These are phyloP conservation scores for Diadophis punctatus DNA, from an alignment of 2,113 vertebrate species.

Conservation along the genomic window DNA sequence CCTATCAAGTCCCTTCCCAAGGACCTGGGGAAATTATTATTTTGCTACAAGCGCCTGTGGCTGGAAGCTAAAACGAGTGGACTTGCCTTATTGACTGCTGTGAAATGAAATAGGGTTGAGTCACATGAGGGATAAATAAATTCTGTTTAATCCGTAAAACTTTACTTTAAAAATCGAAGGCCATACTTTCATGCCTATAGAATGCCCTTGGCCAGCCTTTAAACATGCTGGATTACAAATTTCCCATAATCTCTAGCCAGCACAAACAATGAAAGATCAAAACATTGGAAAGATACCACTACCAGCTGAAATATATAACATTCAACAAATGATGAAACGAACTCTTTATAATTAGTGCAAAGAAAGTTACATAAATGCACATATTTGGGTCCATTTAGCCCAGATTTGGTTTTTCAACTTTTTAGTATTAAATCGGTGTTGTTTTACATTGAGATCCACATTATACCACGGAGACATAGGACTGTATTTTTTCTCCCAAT, in stretches of 20 bases:
- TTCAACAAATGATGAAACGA: neutral
- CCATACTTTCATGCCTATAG: neutral
- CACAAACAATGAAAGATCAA: neutral
- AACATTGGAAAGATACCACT: neutral
- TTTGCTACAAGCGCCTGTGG: neutral
- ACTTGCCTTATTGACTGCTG: neutral
- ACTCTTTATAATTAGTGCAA: neutral
- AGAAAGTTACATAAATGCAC: neutral
- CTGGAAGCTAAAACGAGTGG: neutral
- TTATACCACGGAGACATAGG: neutral
- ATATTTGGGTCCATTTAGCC: neutral
- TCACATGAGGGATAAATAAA: neutral
- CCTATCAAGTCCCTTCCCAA: neutral
- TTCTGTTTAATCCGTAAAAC: neutral
- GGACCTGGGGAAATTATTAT: neutral
- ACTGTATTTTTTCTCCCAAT: neutral
- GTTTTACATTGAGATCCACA: neutral
- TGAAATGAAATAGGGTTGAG: neutral
- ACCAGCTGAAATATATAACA: neutral
- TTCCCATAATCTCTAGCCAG: neutral
- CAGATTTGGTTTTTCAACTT: neutral
- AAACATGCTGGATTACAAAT: neutral
- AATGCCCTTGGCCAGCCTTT: neutral
- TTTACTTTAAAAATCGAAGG: neutral
- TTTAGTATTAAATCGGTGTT: neutral